A percentile compares a stretch with the other conserved stretches of the same genome.
phyloP scores from a whole-genome alignment of 2,888 invertebrate genomes.

The Zootermopsis nevadensis region DNA sequence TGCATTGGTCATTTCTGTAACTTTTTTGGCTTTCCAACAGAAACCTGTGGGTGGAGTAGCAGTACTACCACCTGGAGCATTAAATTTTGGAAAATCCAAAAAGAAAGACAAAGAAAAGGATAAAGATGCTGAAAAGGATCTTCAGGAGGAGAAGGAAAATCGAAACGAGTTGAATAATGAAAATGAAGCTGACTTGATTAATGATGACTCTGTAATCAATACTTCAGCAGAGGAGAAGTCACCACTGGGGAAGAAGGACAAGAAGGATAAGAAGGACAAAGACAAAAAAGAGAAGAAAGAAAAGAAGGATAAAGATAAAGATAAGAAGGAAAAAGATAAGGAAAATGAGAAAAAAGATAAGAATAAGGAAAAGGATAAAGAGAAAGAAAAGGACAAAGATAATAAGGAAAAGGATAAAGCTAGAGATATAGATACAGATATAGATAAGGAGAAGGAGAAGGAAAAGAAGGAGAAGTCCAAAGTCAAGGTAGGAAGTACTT shows the following conservation, averaged over 20 bases:
- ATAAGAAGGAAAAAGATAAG: constrained; percentile 53
- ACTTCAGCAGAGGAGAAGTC: constrained; percentile 48
- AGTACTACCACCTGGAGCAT: constrained; percentile 76
- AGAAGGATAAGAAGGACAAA: constrained; percentile 51
- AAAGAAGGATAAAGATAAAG: constrained; percentile 62
- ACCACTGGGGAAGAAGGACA: constrained; percentile 49
- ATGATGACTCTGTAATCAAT: constrained; percentile 47
- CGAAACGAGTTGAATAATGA: constrained; percentile 55
- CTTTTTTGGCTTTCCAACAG: constrained; percentile 61
- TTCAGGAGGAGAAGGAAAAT: constrained; percentile 57
- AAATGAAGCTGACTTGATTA: constrained; percentile 52
- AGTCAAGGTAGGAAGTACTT: constrained; percentile 49
- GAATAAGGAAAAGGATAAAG: constrained; percentile 52
- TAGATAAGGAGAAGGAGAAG: constrained; percentile 55
- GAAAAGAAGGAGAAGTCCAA: constrained; percentile 62
- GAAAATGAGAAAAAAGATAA: constrained; percentile 59
- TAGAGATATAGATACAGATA: constrained; percentile 51
- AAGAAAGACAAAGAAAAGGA: constrained; percentile 64
- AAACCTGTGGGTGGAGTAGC: constrained; percentile 87
- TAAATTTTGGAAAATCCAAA: constrained; percentile 65
- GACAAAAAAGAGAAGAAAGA: constrained; percentile 52
- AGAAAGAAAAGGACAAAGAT: constrained; percentile 57
- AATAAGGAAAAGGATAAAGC: constrained; percentile 66
- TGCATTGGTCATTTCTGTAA: constrained; percentile 4
- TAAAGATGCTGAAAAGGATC: constrained; percentile 56